Base-by-base conservation (phyloP, 1,140 invertebrate species). In the Monomorium pharaonis region DNA sequence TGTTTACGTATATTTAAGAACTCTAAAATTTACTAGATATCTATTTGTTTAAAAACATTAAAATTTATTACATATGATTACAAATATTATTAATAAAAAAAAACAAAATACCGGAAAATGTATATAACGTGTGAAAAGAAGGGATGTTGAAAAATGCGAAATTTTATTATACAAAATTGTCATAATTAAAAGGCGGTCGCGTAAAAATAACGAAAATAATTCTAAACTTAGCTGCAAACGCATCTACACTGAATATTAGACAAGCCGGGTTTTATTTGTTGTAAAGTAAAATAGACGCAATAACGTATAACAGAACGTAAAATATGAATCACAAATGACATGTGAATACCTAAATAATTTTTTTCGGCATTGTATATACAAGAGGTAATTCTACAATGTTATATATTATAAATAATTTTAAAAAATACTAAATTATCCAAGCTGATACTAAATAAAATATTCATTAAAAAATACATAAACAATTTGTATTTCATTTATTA, bases 181-280 rank as follows among this genome's bases (percentile, higher is more conserved):
- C n/a, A n/a, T n/a, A n/a, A n/a, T n/a, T n/a, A n/a, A n/a, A n/a
- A n/a, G n/a, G n/a, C n/a, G n/a, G n/a, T n/a, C n/a, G n/a, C n/a
- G n/a, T n/a, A n/a, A n/a, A n/a, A n/a, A n/a, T n/a, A n/a, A n/a
- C n/a, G n/a, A n/a, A 87, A 86, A 58, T 85, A 77, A 90, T 89
- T 85, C 67, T 92, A 86, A 92, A 93, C 91, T 90, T 89, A 87
- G 42, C 80, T 63, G 33, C 56, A 81, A 72, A 84, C 49, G 56
- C 86, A 87, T 87, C 84, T 56, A 92, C 90, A 69, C 56, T 60
- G 33, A 75, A 63, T 67, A 27, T 44, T 4, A 63, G 33, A 76
- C 47, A 58, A 42, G 51, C 27, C 21, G 27, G 18, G 24, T 80
- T 54, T 27, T 30, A 56, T 49, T 49, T 56, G 18, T 84, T 69